Percentiles rank a stretch among this genome's conserved stretches.
Evolutionary conservation across 1,140 invertebrate species (phyloP).

Genomic region (Lasioglossum baleicum): DNA sequence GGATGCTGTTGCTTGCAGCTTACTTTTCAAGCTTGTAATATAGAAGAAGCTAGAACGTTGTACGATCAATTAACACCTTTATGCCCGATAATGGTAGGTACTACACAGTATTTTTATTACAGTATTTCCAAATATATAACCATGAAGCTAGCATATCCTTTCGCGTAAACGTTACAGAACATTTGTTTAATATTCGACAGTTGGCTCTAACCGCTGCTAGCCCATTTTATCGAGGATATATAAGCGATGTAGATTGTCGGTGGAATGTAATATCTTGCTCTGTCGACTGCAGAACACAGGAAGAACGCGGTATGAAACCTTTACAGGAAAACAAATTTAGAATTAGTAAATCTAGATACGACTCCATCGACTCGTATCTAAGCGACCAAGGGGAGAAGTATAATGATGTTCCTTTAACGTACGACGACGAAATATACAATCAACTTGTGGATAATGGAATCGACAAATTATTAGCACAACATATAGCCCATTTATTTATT

Average conservation of each 20-base stretch:
- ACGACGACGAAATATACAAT: conserved; percentile 91
- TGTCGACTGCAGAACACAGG: conserved; percentile 96
- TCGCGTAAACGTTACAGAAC: conserved; percentile 66
- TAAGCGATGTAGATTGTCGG: conserved; percentile 97
- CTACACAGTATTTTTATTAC: conserved; percentile 20
- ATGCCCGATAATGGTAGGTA: conserved; percentile 96
- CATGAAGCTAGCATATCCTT: conserved; percentile 55
- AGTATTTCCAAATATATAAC: conserved; percentile 24
- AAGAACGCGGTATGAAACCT: conserved; percentile 93
- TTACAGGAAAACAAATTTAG: conserved; percentile 89
- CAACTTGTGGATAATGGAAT: conserved; percentile 92
- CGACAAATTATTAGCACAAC: conserved; percentile 94
- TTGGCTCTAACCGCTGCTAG: conserved; percentile 97
- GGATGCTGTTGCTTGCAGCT: conserved; percentile 98
- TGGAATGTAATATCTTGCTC: conserved; percentile 97
- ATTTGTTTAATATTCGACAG: conserved; percentile 80
- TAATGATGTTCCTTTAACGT: conserved; percentile 94
- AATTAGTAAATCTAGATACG: conserved; percentile 98
- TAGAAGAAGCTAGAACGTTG: conserved; percentile 95
- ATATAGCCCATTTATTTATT: conserved; percentile 99
- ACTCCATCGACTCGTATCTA: conserved; percentile 98
- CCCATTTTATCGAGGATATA: conserved; percentile 94
- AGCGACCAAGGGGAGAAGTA: conserved; percentile 92
- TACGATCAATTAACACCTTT: conserved; percentile 99
- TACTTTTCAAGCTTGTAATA: conserved; percentile 98